Evolutionary conservation across 1,140 invertebrate genomes (phyloP), one percentile per base, ranked within the genome.

Genomic region (Coboldia fuscipes): DNA sequence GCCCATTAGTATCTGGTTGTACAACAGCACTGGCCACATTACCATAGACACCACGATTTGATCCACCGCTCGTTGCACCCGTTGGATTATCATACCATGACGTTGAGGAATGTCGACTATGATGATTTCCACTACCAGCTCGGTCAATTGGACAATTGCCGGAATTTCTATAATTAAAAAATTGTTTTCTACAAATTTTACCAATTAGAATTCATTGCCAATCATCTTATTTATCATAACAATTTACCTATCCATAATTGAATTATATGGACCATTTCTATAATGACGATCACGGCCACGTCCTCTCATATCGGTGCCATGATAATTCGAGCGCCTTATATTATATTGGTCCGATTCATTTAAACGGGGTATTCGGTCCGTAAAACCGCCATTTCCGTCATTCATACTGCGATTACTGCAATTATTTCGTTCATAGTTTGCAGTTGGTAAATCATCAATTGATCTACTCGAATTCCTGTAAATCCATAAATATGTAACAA

Each of bases 331-430:
- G 27, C 29, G 18, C 14, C 42, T 37, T 26, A 37, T 32, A 30
- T 38, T 32, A 37, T 41, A 43, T 18, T 31, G 33, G 23, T 43
- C 42, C 18, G 20, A 34, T 31, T 33, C 19, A 39, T 36, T 38
- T 38, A 43, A 30, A 32, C 40, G 40, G 21, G 42, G 33, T 40
- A 40, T 54, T 39, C 61, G 54, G 37, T 63, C n/a, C 61, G 50
- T 60, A 63, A 42, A 62, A 61, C 39, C 50, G 46, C 35, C 37
- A n/a, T n/a, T n/a, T n/a, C n/a, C n/a, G n/a, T n/a, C n/a, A n/a
- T n/a, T n/a, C n/a, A n/a, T n/a, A n/a, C n/a, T n/a, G n/a, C n/a
- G n/a, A n/a, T n/a, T n/a, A n/a, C n/a, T n/a, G n/a, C n/a, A n/a
- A n/a, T n/a, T n/a, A n/a, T n/a, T n/a, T 47, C 50, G 47, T 44